phyloP scores from a whole-genome alignment of 2,113 vertebrate genomes.

The Trogon surrucura region DNA sequence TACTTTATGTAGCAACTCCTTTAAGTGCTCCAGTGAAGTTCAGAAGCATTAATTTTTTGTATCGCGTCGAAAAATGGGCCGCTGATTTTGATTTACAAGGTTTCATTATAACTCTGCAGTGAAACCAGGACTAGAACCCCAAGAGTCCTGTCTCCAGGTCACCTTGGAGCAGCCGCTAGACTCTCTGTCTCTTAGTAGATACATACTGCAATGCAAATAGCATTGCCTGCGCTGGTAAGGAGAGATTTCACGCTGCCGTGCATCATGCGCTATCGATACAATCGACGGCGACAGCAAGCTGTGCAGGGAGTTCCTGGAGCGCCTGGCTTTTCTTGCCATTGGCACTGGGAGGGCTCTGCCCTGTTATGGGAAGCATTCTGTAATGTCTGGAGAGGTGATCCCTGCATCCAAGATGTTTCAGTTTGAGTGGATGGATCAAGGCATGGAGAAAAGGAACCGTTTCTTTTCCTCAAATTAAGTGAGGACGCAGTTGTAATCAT shows the following conservation, averaged over 20 bases:
- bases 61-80: neutral
- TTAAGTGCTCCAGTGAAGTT: neutral
- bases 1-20: neutral
- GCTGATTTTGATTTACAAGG: slow-evolving; percentile 19
- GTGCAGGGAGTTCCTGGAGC: neutral
- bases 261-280: fast-evolving
- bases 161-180: slow-evolving; percentile 4
- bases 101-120: slow-evolving; percentile 42
- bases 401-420: neutral
- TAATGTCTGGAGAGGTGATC: neutral
- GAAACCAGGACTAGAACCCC: slow-evolving; percentile 49
- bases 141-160: neutral
- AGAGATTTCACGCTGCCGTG: neutral
- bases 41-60: neutral
- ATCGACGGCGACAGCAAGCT: neutral
- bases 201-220: neutral
- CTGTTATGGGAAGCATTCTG: neutral
- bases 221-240: neutral
- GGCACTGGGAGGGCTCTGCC: neutral
- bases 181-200: neutral
- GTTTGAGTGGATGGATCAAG: neutral
- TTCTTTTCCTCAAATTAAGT: neutral
- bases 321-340: neutral
- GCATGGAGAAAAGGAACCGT: neutral
- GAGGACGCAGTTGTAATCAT: neutral